Conservation (phyloP, 2,113 vertebrate species). For the Tupaia chinensis region DNA sequence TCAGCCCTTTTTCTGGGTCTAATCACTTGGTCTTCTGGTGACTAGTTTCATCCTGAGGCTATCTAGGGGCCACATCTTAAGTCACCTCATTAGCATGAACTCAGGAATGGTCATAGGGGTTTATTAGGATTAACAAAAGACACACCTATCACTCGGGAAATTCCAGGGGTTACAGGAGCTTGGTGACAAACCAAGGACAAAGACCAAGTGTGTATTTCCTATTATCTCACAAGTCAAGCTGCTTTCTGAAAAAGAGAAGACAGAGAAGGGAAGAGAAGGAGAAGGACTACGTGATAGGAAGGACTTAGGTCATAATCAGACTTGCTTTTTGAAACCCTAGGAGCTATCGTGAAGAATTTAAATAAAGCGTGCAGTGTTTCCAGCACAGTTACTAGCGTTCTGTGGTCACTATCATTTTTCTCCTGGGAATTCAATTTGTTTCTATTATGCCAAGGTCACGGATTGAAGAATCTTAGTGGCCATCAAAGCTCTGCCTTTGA, state of each 20-base stretch:
- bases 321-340: slow-evolving; percentile 72
- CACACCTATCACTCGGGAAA: not conserved
- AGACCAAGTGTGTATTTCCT: not conserved
- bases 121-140: not conserved
- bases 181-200: not conserved
- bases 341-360: slow-evolving; percentile 77
- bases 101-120: not conserved
- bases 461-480: slow-evolving; percentile 84
- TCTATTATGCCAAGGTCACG: slow-evolving; percentile 86
- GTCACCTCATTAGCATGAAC: not conserved
- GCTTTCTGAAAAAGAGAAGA: slow-evolving; percentile 55
- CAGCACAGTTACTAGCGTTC: slow-evolving; percentile 80
- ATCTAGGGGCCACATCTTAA: not conserved
- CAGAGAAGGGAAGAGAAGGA: not conserved
- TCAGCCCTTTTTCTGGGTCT: too few species aligned
- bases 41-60: not conserved
- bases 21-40: not conserved
- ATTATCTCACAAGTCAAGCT: slow-evolving; percentile 55
- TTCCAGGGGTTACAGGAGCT: not conserved
- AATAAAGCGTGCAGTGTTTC: slow-evolving; percentile 82
- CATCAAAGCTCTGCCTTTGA: slow-evolving; percentile 86
- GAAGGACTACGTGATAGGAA: slow-evolving; percentile 5
- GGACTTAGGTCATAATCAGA: slow-evolving; percentile 73
- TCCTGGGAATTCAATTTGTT: slow-evolving; percentile 88
- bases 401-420: slow-evolving; percentile 86